Base-by-base conservation (phyloP, 2,113 vertebrate species). In the Hippocampus abdominalis region DNA sequence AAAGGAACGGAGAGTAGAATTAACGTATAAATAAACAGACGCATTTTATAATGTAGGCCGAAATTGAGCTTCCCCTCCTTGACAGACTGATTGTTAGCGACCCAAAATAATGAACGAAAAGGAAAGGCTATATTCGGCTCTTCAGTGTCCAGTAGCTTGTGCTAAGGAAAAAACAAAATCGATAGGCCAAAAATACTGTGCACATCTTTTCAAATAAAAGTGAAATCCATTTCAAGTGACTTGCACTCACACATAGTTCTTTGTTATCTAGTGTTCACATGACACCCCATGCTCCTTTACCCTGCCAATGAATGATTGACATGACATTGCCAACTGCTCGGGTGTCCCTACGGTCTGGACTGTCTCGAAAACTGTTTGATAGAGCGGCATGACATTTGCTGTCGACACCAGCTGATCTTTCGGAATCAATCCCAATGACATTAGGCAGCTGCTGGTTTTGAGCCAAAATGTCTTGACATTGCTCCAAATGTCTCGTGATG, bases 331-430 rank as follows among this genome's bases (percentile, higher is more conserved):
- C 63, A 16, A 46, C n/a, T 27, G 63, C 42, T 16, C 21, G 1
- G 8, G n/a, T 16, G 63, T 64, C 40, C 20, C 20, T 32, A 27
- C 21, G 44, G 46, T 36, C 64, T 51, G 27, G 32, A 53, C 18
- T 54, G 49, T 13, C 48, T 53, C 11, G 29, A 67, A 11, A 15
- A 67, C 48, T 39, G 29, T 67, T 49, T n/a, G 29, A 54, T 67
- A 20, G 65, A 53, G 48, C 11, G 65, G 46, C 29, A 36, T 67
- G 65, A 67, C 48, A 67, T 67, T 53, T 67, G 48, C 46, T 36
- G 29, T 48, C 36, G 29, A 67, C 65, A 16, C 49, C 4, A 7
- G 29, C 25, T 51, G 65, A 53, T 53, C 49, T 53, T 53, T 15
- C 20, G 36, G 20, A 67, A 53, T 32, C 48, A 53, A 67, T 39